Evolutionary conservation across 2,113 vertebrate genomes (phyloP).

Genomic region (Centropus unirufus): DNA sequence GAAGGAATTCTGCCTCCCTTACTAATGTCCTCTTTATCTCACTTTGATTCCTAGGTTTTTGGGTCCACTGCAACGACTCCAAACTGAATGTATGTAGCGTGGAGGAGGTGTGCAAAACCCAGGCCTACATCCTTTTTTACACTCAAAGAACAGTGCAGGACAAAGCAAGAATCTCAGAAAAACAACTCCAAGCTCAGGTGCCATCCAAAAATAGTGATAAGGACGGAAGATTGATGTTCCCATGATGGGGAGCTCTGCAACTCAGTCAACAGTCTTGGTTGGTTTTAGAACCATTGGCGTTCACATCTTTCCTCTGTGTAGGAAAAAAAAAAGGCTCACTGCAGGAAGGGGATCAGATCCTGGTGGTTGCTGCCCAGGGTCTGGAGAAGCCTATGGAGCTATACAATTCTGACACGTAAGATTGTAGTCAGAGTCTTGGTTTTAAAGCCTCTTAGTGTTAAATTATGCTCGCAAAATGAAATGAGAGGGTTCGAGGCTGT

Average conservation of each 20-base stretch:
- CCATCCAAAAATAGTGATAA: conserved; percentile 71
- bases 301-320: conserved; percentile 19
- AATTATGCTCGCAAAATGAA: conserved; percentile 14
- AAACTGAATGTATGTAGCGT: conserved; percentile 98
- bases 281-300: background rate
- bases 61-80: conserved; percentile 99
- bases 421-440: conserved; percentile 29
- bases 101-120: conserved; percentile 99
- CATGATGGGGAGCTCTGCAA: conserved; percentile 51
- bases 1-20: background rate
- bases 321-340: conserved; percentile 33
- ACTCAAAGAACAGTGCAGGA: conserved; percentile 92
- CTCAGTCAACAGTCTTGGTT: conserved; percentile 23
- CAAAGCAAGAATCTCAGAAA: conserved; percentile 78
- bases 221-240: conserved; percentile 65
- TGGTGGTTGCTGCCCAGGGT: background rate
- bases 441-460: background rate
- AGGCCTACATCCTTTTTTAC: conserved; percentile 99
- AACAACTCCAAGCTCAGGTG: conserved; percentile 83
- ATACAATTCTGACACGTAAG: conserved; percentile 6
- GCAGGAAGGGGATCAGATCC: conserved; percentile 41
- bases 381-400: conserved; percentile 33
- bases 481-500: conserved; percentile 41
- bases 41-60: conserved; percentile 87
- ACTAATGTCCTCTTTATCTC: conserved; percentile 36